These are phyloP conservation scores for Anableps anableps DNA, from an alignment of 2,797 vertebrate genomes.

Conservation along the genomic window DNA sequence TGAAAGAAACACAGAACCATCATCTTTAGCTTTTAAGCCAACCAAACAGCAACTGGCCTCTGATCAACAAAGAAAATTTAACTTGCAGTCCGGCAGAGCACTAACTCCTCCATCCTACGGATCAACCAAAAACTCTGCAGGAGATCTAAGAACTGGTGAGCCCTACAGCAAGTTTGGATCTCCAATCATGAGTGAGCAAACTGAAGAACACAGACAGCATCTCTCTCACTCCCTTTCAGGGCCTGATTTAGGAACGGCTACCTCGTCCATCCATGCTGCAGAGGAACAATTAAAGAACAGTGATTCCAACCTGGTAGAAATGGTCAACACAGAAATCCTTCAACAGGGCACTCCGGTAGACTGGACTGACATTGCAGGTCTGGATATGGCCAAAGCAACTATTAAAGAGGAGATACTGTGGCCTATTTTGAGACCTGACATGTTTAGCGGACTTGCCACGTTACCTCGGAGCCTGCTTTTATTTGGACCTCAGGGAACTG, in stretches of 20 bases:
- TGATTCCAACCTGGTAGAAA: constrained; percentile 93
- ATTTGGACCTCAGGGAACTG: constrained; percentile 98
- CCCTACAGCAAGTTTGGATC: constrained; percentile 93
- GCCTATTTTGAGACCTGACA: constrained; percentile 97
- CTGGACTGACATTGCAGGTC: constrained; percentile 98
- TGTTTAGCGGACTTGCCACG: constrained; percentile 93
- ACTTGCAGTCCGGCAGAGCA: constrained; percentile 90
- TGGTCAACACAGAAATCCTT: constrained; percentile 97
- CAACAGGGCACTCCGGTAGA: constrained; percentile 94
- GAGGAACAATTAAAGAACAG: constrained; percentile 98
- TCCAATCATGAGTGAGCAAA: constrained; percentile 89
- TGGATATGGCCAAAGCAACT: constrained; percentile 95
- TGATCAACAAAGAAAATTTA: constrained; percentile 96
- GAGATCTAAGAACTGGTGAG: constrained; percentile 88
- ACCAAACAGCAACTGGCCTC: constrained; percentile 94
- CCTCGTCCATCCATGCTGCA: constrained; percentile 93
- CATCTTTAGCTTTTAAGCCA: constrained; percentile 95
- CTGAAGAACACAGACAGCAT: constrained; percentile 92
- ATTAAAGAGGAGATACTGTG: constrained; percentile 99
- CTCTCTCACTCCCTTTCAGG: constrained; percentile 89
- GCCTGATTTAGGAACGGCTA: constrained; percentile 90
- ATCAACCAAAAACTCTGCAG: constrained; percentile 91
- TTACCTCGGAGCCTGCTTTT: constrained; percentile 97
- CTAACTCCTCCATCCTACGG: constrained; percentile 93
- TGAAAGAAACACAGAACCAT: constrained; percentile 92